Base-by-base conservation (phyloP, 1,140 invertebrate genomes). In the Megalonaias nervosa region DNA sequence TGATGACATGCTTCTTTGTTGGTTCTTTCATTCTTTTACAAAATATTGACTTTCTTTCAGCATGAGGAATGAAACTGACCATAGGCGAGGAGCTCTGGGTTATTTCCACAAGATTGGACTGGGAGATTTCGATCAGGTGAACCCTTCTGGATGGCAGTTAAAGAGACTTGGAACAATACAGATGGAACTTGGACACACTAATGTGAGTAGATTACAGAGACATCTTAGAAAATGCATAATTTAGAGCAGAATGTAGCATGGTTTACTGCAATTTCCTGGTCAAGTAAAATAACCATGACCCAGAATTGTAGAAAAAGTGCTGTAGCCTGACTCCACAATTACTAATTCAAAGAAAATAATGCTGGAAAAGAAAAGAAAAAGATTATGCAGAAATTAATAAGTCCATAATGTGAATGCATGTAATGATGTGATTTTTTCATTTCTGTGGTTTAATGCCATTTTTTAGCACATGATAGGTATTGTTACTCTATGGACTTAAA, bases 91-190 rank as follows among this genome's bases (percentile, higher is more conserved):
- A 23, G 59, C 71, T 71, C 66, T 77, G 15, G 64, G 68, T 69
- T 77, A 71, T 61, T 77, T 84, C 67, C 81, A 71, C 57, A 71
- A 64, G 16, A 61, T 57, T 69, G 75, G 75, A 23, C 62, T 77
- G 19, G 69, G 69, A 17, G 67, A 64, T n/a, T 58, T 21, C 21
- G 66, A 77, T 67, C 55, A 67, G 26, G 21, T 72, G 3, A 70
- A 66, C 21, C 12, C n/a, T 11, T 16, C 58, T 12, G n/a, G 48
- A 57, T 77, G 75, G 75, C 56, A 58, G 11, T 71, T 77, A 1
- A 77, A 71, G 61, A 77, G 69, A 17, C 55, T 77, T 13, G 48
- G 56, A 16, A 67, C 69, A 13, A 77, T 77, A 19, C 48, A 68
- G 21, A 19, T 17, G 56, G 70, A 71, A 67, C 70, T 77, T 55